Conservation (phyloP, 2,888 invertebrate species). For the Terebella lapidaria region DNA sequence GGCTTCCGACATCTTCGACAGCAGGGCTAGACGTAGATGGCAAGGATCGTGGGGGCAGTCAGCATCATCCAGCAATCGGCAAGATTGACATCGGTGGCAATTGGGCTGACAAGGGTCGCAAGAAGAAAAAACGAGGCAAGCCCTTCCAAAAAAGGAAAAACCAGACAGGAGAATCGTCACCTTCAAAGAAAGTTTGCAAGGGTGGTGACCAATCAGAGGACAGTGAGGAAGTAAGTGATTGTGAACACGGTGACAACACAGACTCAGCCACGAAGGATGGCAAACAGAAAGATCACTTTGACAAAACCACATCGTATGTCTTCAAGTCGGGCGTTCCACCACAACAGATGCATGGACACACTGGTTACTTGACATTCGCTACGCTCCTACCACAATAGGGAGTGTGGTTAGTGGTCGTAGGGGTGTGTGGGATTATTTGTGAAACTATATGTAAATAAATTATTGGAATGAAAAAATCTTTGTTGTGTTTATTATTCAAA, state of each 20-base stretch:
- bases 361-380: conserved; percentile 92
- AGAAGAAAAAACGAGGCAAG: conserved; percentile 51
- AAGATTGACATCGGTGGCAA: conserved; percentile 59
- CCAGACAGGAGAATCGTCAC: background rate
- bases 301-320: conserved; percentile 20
- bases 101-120: conserved; percentile 66
- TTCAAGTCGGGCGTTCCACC: conserved; percentile 65
- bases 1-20: background rate
- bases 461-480: too few relatives aligned
- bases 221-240: background rate
- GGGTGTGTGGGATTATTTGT: too few relatives aligned
- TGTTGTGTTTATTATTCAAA: too few relatives aligned
- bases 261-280: background rate
- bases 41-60: background rate
- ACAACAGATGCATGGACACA: conserved; percentile 79
- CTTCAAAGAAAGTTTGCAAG: background rate
- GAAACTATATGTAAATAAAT: too few relatives aligned
- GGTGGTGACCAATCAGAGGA: background rate
- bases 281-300: background rate
- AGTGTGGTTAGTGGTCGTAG: too few relatives aligned
- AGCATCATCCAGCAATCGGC: conserved; percentile 7
- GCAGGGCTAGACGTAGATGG: background rate
- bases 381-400: conserved; percentile 60
- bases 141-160: too few relatives aligned
- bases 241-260: background rate